These are phyloP conservation scores for Bombylius discolor DNA, from an alignment of 2,888 invertebrate genomes.

Conservation along the genomic window DNA sequence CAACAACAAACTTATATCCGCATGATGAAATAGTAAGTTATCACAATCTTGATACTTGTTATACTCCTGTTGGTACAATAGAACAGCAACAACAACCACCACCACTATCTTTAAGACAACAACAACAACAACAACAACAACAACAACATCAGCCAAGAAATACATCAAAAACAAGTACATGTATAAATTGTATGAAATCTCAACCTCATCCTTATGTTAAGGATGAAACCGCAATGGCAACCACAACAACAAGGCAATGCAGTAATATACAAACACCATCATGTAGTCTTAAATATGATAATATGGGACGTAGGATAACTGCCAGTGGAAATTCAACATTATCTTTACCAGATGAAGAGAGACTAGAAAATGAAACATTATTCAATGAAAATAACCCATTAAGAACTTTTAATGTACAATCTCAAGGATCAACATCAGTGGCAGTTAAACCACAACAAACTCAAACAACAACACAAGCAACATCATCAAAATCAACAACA, in stretches of 20 bases:
- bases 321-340: conserved; percentile 79
- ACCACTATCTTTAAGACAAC: conserved; percentile 14
- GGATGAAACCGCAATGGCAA: conserved; percentile 8
- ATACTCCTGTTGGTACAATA: conserved; percentile 15
- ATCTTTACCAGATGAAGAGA: conserved; percentile 57
- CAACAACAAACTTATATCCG: conserved; percentile 27
- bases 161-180: conserved; percentile 20
- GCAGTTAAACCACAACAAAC: background rate
- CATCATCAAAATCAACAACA: conserved; percentile 17
- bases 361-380: conserved; percentile 29
- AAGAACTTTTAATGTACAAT: conserved; percentile 13
- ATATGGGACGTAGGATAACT: conserved; percentile 80
- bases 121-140: conserved; percentile 19
- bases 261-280: conserved; percentile 7
- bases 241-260: conserved; percentile 3
- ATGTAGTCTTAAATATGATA: conserved; percentile 60
- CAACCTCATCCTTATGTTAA: conserved; percentile 14
- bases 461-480: conserved; percentile 8
- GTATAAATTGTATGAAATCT: conserved; percentile 22
- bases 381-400: conserved; percentile 28
- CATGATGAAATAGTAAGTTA: conserved; percentile 36
- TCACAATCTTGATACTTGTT: conserved; percentile 33
- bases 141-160: background rate
- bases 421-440: conserved; percentile 8
- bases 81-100: conserved; percentile 18